These are phyloP conservation scores for Magallana ariakensis DNA, from an alignment of 1,140 invertebrate species.

Conservation along the genomic window DNA sequence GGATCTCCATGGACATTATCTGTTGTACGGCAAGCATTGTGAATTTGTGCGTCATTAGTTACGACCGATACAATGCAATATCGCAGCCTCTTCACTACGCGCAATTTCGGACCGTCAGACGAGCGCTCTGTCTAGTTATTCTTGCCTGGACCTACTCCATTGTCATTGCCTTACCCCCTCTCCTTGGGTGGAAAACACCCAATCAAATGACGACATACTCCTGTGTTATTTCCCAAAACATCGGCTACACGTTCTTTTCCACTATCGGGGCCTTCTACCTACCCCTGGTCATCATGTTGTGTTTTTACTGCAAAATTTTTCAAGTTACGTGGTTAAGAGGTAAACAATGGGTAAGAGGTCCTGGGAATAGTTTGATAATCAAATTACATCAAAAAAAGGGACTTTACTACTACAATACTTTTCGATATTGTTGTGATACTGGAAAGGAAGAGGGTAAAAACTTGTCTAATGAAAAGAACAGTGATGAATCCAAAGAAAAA, in stretches of 20 bases:
- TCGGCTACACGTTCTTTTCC: conserved; percentile 79
- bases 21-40: conserved; percentile 82
- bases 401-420: conserved; percentile 1
- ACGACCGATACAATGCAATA: conserved; percentile 82
- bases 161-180: conserved; percentile 94
- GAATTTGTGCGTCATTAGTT: conserved; percentile 81
- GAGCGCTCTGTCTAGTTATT: conserved; percentile 92
- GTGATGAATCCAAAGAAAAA: background rate
- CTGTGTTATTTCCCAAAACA: conserved; percentile 75
- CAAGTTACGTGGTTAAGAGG: conserved; percentile 76
- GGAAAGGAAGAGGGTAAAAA: conserved; percentile 1
- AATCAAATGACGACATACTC: conserved; percentile 42
- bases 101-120: conserved; percentile 90
- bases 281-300: conserved; percentile 78
- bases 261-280: conserved; percentile 80
- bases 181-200: conserved; percentile 89
- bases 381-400: conserved; percentile 16
- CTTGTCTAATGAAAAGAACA: background rate
- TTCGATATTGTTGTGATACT: conserved; percentile 18
- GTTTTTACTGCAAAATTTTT: conserved; percentile 79
- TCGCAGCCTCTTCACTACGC: conserved; percentile 80
- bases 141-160: conserved; percentile 94
- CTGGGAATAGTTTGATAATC: conserved; percentile 53
- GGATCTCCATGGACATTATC: conserved; percentile 81
- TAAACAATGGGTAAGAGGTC: conserved; percentile 71